Conservation (phyloP, 2,888 invertebrate species). For the Torymus tubicola region DNA sequence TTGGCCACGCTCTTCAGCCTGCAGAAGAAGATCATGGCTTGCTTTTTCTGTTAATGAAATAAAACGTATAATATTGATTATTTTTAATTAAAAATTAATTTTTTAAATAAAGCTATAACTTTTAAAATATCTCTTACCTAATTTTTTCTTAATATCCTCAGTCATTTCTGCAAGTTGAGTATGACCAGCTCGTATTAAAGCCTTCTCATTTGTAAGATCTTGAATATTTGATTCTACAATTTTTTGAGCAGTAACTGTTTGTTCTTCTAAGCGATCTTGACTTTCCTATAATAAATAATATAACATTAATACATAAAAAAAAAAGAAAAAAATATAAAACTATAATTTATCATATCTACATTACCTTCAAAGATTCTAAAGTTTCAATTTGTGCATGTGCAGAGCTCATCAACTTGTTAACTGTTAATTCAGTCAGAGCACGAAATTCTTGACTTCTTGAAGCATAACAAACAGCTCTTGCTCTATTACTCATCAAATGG, state of each 20-base stretch:
- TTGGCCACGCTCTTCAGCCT: constrained; percentile 76
- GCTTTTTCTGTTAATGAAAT: constrained; percentile 75
- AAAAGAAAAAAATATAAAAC: not conserved
- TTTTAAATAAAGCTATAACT: not conserved
- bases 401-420: constrained; percentile 81
- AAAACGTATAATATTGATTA: constrained; percentile 11
- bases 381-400: constrained; percentile 77
- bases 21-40: constrained; percentile 76
- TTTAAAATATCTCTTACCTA: constrained; percentile 73
- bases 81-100: not conserved
- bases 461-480: constrained; percentile 83
- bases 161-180: constrained; percentile 78
- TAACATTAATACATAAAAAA: not conserved
- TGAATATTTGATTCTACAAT: constrained; percentile 79
- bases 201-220: constrained; percentile 80
- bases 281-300: constrained; percentile 68
- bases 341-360: not conserved
- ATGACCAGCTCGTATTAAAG: constrained; percentile 80
- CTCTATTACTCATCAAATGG: constrained; percentile 82
- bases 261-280: constrained; percentile 76
- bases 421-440: constrained; percentile 81
- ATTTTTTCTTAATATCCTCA: constrained; percentile 78
- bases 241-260: constrained; percentile 77
- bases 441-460: constrained; percentile 82
- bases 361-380: constrained; percentile 76